Conservation (phyloP, 2,888 invertebrate species). For the Cephus runcator region DNA sequence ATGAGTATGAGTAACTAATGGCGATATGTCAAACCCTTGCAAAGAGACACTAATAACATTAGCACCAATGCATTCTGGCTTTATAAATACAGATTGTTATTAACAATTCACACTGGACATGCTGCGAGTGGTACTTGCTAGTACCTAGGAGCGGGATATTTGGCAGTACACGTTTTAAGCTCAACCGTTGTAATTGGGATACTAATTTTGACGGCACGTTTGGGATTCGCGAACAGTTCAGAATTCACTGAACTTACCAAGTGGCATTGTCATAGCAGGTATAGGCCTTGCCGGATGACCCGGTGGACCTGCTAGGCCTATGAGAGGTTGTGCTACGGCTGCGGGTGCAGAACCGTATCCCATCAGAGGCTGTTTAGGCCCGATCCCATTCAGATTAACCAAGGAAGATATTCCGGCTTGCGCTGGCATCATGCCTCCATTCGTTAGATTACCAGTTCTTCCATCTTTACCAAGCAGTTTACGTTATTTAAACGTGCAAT, state of each 20-base stretch:
- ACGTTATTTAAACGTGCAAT: background rate
- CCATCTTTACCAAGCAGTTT: conserved; percentile 17
- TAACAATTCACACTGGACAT: background rate
- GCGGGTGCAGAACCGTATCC: conserved; percentile 30
- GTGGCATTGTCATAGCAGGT: conserved; percentile 50
- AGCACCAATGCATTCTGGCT: background rate
- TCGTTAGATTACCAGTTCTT: conserved; percentile 21
- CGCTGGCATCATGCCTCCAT: conserved; percentile 26
- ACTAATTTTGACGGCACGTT: background rate
- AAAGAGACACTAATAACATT: background rate
- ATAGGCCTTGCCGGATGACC: conserved; percentile 46
- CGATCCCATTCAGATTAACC: conserved; percentile 37
- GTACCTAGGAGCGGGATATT: background rate
- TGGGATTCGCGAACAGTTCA: background rate
- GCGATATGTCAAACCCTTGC: background rate
- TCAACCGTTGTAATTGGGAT: background rate
- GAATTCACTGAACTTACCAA: conserved; percentile 26
- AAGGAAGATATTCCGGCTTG: conserved; percentile 33
- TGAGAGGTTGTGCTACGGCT: conserved; percentile 33
- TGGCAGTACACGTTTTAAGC: background rate
- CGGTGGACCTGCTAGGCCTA: conserved; percentile 36
- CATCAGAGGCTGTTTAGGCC: conserved; percentile 30
- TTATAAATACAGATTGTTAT: background rate
- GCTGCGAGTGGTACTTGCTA: background rate
- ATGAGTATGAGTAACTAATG: background rate